A percentile compares a stretch with the other conserved stretches of the same genome.
Evolutionary conservation across 2,113 vertebrate species (phyloP).

Genomic region (Junco hyemalis): DNA sequence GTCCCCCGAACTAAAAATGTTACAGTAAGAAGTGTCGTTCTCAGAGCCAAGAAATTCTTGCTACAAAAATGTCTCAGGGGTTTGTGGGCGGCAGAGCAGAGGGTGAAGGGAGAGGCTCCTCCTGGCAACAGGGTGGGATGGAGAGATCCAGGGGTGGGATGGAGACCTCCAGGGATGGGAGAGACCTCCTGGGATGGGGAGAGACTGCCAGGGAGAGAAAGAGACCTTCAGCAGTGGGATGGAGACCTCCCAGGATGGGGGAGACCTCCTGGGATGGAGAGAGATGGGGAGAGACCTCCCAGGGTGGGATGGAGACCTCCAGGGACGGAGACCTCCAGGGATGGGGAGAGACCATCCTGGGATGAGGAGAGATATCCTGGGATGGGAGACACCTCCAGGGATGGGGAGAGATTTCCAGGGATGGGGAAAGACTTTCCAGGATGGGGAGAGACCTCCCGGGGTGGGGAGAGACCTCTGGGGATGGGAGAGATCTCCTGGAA

Average conservation of each 20-base stretch:
- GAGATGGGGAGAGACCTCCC: neutral
- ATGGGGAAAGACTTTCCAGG: too few species aligned
- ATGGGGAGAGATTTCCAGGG: neutral
- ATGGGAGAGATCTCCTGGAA: too few species aligned
- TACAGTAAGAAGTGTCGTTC: constrained; percentile 77
- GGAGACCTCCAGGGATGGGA: neutral
- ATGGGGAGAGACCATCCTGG: neutral
- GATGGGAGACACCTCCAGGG: fast-evolving
- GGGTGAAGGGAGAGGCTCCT: neutral
- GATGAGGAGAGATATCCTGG: fast-evolving
- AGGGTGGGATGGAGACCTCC: neutral
- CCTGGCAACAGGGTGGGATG: neutral
- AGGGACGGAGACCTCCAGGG: fast-evolving
- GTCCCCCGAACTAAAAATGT: constrained; percentile 74
- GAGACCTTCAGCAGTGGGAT: neutral
- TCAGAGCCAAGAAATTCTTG: constrained; percentile 74
- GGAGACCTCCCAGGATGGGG: neutral
- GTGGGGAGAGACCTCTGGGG: fast-evolving
- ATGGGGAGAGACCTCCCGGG: fast-evolving
- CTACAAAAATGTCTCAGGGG: constrained; percentile 75
- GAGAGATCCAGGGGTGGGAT: neutral
- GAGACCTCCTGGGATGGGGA: neutral
- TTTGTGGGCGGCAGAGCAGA: constrained; percentile 56
- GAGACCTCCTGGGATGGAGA: fast-evolving
- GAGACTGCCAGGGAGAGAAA: too few species aligned